Conservation (phyloP, 1,140 invertebrate genomes). For the Harpegnathos saltator region DNA sequence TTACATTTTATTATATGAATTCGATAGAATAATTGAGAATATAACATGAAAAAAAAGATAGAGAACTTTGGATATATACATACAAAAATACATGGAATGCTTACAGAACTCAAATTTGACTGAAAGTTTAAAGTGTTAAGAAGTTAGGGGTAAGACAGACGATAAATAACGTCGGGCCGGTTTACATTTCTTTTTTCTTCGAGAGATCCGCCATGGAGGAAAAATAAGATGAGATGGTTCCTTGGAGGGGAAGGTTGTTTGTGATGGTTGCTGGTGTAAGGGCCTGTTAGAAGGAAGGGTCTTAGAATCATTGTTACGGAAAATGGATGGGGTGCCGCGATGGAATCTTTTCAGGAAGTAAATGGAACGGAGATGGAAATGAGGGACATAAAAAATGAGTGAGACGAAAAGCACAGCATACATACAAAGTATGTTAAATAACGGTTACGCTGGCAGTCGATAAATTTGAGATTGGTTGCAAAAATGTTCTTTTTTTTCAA, state of each 20-base stretch:
- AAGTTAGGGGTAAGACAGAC: background rate
- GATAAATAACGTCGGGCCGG: slow-evolving; percentile 74
- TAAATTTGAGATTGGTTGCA: background rate
- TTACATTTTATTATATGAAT: no score
- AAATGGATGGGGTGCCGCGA: slow-evolving; percentile 70
- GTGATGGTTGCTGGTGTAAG: background rate
- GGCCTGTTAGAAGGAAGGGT: background rate
- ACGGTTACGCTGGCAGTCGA: background rate
- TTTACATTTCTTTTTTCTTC: slow-evolving; percentile 70
- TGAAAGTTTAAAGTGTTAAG: background rate
- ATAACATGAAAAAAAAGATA: background rate
- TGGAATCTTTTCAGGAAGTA: slow-evolving; percentile 74
- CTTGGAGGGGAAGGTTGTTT: slow-evolving; percentile 8
- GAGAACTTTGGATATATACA: background rate
- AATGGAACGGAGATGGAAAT: slow-evolving; percentile 75
- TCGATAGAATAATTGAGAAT: background rate
- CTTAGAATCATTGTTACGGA: slow-evolving; percentile 75
- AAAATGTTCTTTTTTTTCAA: slow-evolving; percentile 24
- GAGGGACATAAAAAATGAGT: slow-evolving; percentile 72
- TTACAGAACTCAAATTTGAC: background rate
- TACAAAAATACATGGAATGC: background rate
- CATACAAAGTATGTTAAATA: slow-evolving; percentile 16
- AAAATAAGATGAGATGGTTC: background rate
- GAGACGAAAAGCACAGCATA: background rate
- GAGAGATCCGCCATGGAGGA: background rate